These are phyloP conservation scores for Plemyria rubiginata DNA, from an alignment of 2,888 invertebrate species.

Conservation along the genomic window DNA sequence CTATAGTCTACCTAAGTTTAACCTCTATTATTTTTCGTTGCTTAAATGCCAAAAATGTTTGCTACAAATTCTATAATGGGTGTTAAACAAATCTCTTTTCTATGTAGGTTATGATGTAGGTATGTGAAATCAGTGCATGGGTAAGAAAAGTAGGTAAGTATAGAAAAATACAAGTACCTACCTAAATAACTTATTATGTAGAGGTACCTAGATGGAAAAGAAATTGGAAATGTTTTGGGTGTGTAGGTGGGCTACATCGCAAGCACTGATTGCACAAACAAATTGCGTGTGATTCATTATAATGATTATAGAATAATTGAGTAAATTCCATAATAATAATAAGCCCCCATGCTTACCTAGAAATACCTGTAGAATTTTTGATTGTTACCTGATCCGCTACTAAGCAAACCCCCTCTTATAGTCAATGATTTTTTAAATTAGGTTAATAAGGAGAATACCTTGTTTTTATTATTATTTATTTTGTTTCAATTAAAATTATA, in stretches of 20 bases:
- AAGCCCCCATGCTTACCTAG: constrained; percentile 74
- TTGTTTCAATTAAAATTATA: constrained; percentile 83
- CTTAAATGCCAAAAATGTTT: constrained; percentile 82
- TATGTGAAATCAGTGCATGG: constrained; percentile 59
- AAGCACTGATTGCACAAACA: constrained; percentile 57
- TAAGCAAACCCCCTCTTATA: constrained; percentile 74
- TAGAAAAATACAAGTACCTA: neutral
- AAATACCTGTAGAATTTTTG: constrained; percentile 66
- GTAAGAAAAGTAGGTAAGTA: neutral
- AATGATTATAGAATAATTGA: constrained; percentile 75
- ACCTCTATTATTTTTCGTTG: constrained; percentile 67
- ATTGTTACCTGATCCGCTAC: constrained; percentile 79
- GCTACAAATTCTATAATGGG: constrained; percentile 73
- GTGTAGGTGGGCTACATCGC: constrained; percentile 6
- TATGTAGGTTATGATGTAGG: constrained; percentile 68
- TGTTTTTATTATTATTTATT: constrained; percentile 82
- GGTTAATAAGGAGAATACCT: constrained; percentile 78
- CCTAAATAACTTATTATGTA: too few relatives aligned
- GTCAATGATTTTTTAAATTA: constrained; percentile 81
- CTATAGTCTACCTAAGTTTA: constrained; percentile 62
- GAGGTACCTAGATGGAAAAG: too few relatives aligned
- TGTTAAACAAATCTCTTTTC: constrained; percentile 67
- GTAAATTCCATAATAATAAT: constrained; percentile 80
- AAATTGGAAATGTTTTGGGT: neutral
- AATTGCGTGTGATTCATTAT: constrained; percentile 70